phyloP scores from a whole-genome alignment of 92 coral and sea anemone genomes.

The Hydrozoanthus gracilis region DNA sequence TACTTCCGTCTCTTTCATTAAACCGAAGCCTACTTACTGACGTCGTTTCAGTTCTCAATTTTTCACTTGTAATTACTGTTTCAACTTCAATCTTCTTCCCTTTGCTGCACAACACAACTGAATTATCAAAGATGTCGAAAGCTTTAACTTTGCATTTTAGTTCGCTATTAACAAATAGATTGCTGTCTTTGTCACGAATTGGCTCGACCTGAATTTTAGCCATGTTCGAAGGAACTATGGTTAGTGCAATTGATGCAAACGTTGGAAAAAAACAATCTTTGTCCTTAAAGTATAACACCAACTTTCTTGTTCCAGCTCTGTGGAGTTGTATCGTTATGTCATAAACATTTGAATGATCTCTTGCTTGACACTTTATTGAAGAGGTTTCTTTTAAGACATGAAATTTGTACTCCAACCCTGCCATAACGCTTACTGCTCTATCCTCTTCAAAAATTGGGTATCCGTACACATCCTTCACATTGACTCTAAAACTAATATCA shows the following conservation, averaged over 20 bases:
- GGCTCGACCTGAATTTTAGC: neutral
- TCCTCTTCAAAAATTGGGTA: conserved; percentile 6
- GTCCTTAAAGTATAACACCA: neutral
- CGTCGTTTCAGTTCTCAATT: neutral
- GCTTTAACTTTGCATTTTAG: neutral
- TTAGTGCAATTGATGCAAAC: neutral
- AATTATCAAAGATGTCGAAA: conserved; percentile 8
- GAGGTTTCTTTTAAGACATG: neutral
- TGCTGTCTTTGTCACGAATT: neutral
- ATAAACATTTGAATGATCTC: neutral
- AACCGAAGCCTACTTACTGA: neutral
- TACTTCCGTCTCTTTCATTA: neutral
- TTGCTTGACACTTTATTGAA: neutral
- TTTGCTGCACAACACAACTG: neutral
- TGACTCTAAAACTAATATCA: conserved; percentile 19
- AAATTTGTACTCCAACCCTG: neutral
- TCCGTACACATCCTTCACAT: conserved; percentile 30
- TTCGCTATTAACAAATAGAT: neutral
- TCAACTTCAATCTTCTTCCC: neutral
- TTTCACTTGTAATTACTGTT: neutral
- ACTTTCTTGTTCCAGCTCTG: neutral
- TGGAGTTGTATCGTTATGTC: neutral
- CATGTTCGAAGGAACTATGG: neutral
- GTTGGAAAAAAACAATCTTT: neutral
- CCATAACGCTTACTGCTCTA: neutral